Percentiles rank a stretch among this genome's conserved stretches.
Conservation (phyloP, 2,888 invertebrate species). For the Tethea ocularis region DNA sequence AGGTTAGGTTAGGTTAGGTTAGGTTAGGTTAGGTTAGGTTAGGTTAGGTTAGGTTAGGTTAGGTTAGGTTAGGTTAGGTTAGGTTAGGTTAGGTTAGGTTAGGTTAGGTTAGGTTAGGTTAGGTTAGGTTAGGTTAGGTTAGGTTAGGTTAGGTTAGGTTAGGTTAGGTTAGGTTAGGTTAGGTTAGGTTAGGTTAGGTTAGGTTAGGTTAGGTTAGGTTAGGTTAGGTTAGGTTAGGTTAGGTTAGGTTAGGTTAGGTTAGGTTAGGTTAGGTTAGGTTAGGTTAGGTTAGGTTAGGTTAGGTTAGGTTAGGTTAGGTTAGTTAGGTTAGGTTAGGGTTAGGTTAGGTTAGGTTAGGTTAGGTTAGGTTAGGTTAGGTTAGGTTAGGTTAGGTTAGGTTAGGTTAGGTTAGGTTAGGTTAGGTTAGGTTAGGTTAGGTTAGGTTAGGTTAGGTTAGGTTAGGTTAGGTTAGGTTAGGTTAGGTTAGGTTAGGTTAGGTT, state of each 20-base stretch:
- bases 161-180: slow-evolving; percentile 27
- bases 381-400: slow-evolving; percentile 13
- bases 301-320: slow-evolving; percentile 13
- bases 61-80: slow-evolving; percentile 25
- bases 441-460: slow-evolving; percentile 12
- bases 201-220: slow-evolving; percentile 22
- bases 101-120: slow-evolving; percentile 23
- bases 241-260: slow-evolving; percentile 30
- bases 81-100: slow-evolving; percentile 22
- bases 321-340: slow-evolving; percentile 9
- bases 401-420: slow-evolving; percentile 13
- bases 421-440: slow-evolving; percentile 13
- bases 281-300: slow-evolving; percentile 19
- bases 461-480: slow-evolving; percentile 11
- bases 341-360: slow-evolving; percentile 12
- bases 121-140: slow-evolving; percentile 24
- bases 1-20: slow-evolving; percentile 28
- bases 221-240: slow-evolving; percentile 20
- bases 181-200: slow-evolving; percentile 27
- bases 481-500: slow-evolving; percentile 13
- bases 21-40: slow-evolving; percentile 26
- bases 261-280: slow-evolving; percentile 29
- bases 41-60: slow-evolving; percentile 22
- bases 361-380: slow-evolving; percentile 12
- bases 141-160: slow-evolving; percentile 27